Evolutionary conservation across 2,113 vertebrate species (phyloP).

Genomic region (Danionella cerebrum): DNA sequence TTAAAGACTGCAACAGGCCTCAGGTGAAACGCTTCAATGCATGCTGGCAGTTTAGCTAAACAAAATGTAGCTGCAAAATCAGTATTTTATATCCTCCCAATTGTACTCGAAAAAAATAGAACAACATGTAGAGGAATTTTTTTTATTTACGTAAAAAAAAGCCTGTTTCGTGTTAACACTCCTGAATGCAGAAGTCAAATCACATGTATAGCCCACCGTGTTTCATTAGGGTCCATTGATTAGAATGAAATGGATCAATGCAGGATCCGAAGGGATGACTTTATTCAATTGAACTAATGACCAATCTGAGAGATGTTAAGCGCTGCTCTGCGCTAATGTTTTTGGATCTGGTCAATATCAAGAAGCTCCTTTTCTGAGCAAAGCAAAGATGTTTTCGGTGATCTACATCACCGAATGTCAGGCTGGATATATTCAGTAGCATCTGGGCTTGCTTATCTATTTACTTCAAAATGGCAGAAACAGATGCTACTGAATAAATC

Average conservation of each 20-base stretch:
- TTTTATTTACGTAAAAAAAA: too few species aligned
- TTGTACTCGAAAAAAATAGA: neutral
- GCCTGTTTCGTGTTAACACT: neutral
- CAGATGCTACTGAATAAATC: neutral
- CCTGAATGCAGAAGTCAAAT: constrained; percentile 2
- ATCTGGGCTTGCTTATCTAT: neutral
- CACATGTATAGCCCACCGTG: constrained; percentile 1
- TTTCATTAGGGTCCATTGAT: constrained; percentile 39
- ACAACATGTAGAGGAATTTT: neutral
- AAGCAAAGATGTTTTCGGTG: neutral
- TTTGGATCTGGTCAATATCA: neutral
- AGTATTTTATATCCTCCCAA: neutral
- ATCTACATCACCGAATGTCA: neutral
- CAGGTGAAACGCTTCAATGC: neutral
- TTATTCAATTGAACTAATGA: neutral
- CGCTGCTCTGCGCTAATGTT: neutral
- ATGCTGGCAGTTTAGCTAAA: neutral
- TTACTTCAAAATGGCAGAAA: neutral
- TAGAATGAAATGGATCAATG: constrained; percentile 9
- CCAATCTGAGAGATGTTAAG: neutral
- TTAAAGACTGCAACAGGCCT: constrained; percentile 3
- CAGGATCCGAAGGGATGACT: constrained; percentile 14
- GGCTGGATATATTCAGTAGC: neutral
- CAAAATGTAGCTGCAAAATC: neutral
- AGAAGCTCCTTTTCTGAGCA: neutral